Evolutionary conservation across 1,140 invertebrate genomes (phyloP), one percentile per base, ranked within the genome.

Genomic region (Neotoxoptera formosana): DNA sequence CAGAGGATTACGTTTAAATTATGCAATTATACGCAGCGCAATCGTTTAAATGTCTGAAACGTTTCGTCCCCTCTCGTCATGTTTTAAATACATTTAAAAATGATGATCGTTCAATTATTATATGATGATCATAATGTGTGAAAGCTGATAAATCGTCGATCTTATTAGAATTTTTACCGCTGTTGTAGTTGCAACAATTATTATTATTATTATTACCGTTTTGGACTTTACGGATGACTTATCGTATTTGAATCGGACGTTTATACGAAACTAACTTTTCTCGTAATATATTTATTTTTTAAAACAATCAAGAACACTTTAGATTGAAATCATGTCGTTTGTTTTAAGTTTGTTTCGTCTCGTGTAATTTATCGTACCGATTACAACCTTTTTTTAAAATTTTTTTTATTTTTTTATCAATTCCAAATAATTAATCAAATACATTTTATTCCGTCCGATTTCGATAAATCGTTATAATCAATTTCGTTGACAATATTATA

Each of bases 71-170:
- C 6, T n/a, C n/a, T 20, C 6, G 14, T 76, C n/a, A n/a, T n/a
- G 60, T 76, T 76, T 76, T 76, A 76, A 76, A n/a, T 76, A 76
- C 30, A 76, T 76, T 76, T 76, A 76, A 76, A 76, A n/a, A n/a
- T n/a, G n/a, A 76, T 30, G 60, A 67, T 67, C 11, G 60, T n/a
- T 67, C 60, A 30, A n/a, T 76, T 76, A 20, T 41, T 41, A 41
- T 41, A 41, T 41, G 41, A 41, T n/a, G 14, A n/a, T 76, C 14
- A n/a, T 76, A 34, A 76, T 76, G 30, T 25, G 4, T 67, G 30
- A 67, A 67, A n/a, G 30, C 60, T 76, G 60, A n/a, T 76, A n/a
- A 76, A 76, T 34, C 14, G 14, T 14, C n/a, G 17, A 76, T n/a
- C n/a, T n/a, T 76, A 76, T 34, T 17, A n/a, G 11, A n/a, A 67